Conservation (phyloP, 2,888 invertebrate genomes). For the Enchytraeus crypticus region DNA sequence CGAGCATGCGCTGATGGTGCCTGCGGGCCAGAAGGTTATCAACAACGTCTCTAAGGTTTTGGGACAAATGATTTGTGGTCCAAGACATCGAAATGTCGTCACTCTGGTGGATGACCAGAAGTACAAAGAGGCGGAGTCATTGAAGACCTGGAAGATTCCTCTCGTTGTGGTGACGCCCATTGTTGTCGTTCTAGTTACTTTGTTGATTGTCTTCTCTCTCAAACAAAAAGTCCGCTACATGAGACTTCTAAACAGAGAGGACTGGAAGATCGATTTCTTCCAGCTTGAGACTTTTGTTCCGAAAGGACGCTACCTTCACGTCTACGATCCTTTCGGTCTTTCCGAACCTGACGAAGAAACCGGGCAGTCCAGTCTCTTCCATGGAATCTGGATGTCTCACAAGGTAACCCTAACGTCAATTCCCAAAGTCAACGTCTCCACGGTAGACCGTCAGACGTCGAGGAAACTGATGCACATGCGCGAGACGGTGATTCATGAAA, state of each 20-base stretch:
- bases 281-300: neutral
- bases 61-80: conserved; percentile 31
- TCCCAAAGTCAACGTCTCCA: neutral
- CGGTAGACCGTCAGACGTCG: neutral
- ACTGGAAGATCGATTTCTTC: conserved; percentile 17
- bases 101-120: conserved; percentile 27
- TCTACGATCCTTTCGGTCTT: neutral
- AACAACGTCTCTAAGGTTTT: conserved; percentile 19
- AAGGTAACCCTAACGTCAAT: neutral
- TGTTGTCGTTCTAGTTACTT: conserved; percentile 19
- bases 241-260: conserved; percentile 24
- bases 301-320: neutral
- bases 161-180: conserved; percentile 26
- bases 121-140: conserved; percentile 19
- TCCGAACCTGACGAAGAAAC: neutral
- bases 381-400: neutral
- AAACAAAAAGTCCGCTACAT: conserved; percentile 28
- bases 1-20: conserved; percentile 14
- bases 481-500: conserved; percentile 32
- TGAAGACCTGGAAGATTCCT: conserved; percentile 30
- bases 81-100: conserved; percentile 30
- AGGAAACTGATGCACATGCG: conserved; percentile 19
- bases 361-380: neutral
- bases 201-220: conserved; percentile 26
- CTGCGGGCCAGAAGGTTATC: conserved; percentile 6